Conservation (phyloP, 2,797 vertebrate genomes). For the Staurois parvus region DNA sequence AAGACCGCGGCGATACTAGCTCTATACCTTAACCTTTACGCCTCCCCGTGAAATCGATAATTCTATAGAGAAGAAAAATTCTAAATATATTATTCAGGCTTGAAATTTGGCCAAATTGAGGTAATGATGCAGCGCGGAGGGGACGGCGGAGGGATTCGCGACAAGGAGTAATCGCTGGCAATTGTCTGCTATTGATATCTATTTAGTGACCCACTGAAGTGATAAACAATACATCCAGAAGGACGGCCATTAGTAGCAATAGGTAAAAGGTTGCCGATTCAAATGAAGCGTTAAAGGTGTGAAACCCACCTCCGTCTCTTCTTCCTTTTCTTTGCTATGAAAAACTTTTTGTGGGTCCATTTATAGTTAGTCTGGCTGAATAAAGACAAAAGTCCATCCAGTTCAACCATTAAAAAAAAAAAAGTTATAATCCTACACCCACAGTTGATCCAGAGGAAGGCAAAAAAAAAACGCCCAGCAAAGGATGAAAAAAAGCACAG, state of each 20-base stretch:
- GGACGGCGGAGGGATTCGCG: constrained; percentile 30
- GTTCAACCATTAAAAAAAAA: too few species aligned
- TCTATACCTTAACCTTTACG: constrained; percentile 56
- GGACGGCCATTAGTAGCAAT: constrained; percentile 28
- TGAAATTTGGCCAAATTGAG: constrained; percentile 59
- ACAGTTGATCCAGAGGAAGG: too few species aligned
- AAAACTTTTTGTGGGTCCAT: background rate
- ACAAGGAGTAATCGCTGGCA: constrained; percentile 60
- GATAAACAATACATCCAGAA: constrained; percentile 46
- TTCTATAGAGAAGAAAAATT: constrained; percentile 55
- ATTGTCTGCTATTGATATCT: constrained; percentile 62
- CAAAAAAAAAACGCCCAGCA: too few species aligned
- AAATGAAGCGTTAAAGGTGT: constrained; percentile 22
- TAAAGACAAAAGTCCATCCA: too few species aligned
- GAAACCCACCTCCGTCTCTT: background rate
- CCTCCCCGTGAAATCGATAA: constrained; percentile 53
- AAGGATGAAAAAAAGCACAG: too few species aligned
- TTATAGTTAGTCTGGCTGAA: too few species aligned
- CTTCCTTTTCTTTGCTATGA: background rate
- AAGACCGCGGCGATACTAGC: constrained; percentile 1
- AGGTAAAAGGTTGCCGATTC: constrained; percentile 44
- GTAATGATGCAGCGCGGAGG: constrained; percentile 51
- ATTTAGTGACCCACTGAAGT: constrained; percentile 57
- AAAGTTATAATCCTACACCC: too few species aligned
- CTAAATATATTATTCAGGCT: constrained; percentile 60